Evolutionary conservation across 2,888 invertebrate genomes (phyloP), one percentile per base, ranked within the genome.

Genomic region (Drosophila bunnanda): DNA sequence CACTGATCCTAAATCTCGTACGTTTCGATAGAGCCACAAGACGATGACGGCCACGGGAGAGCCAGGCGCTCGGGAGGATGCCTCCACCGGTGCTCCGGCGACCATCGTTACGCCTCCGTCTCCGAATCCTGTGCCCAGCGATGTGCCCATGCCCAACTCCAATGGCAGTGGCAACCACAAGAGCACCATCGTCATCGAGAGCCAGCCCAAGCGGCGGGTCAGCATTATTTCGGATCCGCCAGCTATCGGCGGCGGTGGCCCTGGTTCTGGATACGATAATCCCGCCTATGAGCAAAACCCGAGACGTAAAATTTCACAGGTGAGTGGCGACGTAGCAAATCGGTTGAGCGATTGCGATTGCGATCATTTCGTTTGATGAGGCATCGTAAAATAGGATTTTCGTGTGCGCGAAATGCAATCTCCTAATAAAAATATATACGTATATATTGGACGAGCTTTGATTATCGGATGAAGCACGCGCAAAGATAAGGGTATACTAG

Each of bases 141-240:
- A 79, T 34, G 62, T 52, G n/a, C 79, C 82, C 25, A 67, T 82
- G 46, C 76, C 84, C 30, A 78, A 34, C 56, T 64, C 58, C 60
- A 80, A 66, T 41, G 69, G 76, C 25, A 74, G 46, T 32, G 75
- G 76, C 44, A 78, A 50, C 10, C 80, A 81, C 50, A 90, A 88
- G 57, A 88, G 75, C 64, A 79, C 80, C 28, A 75, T 69, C 17
- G 82, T 88, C 53, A 78, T 92, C 50, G 89, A 90, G 2, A 90
- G 58, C 61, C 94, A 94, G 58, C 91, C 92, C 10, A 94, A 94
- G 76, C 92, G 95, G 67, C 94, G 94, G 90, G 95, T 95, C 15
- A 95, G 95, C 83, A 95, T 95, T 73, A 94, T 94, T 91, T 93
- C 94, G 7, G 94, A 94, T 88, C 94, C 93, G 12, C 89, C 93